Evolutionary conservation across 1,140 invertebrate species (phyloP).

Genomic region (Bombus ignitus): DNA sequence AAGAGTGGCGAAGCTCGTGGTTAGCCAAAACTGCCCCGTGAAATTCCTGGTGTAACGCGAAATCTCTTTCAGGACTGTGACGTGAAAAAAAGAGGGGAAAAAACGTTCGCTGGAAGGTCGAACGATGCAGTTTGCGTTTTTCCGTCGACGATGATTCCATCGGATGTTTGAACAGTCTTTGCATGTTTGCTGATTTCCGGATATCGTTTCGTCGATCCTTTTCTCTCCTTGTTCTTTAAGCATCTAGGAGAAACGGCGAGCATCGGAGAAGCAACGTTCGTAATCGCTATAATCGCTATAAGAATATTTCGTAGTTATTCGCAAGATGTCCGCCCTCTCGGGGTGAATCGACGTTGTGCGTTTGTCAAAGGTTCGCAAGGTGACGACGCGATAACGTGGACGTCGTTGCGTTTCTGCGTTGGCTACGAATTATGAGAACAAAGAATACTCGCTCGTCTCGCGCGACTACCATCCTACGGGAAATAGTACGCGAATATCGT

Average conservation of each 20-base stretch:
- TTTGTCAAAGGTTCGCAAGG: neutral
- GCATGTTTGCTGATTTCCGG: neutral
- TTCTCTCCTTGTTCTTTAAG: too few relatives aligned
- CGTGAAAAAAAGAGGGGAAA: neutral
- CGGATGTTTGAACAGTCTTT: neutral
- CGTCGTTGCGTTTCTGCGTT: neutral
- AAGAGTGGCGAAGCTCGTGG: too few relatives aligned
- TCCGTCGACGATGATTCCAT: too few relatives aligned
- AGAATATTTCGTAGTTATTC: neutral
- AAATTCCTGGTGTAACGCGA: conserved; percentile 5
- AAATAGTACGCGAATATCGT: neutral
- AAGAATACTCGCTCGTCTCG: neutral
- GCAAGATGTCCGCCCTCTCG: accelerated
- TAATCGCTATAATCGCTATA: too few relatives aligned
- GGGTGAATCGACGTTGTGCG: neutral
- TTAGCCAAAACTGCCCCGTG: conserved; percentile 4
- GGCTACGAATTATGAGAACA: neutral
- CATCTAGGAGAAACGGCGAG: neutral
- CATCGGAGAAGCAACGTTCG: neutral
- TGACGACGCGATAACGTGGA: neutral
- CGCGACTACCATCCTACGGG: neutral
- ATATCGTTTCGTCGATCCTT: too few relatives aligned
- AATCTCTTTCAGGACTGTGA: conserved; percentile 31
- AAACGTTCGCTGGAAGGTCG: neutral
- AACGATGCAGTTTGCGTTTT: neutral